phyloP scores from a whole-genome alignment of 2,888 invertebrate genomes.

The Dolomedes plantarius region DNA sequence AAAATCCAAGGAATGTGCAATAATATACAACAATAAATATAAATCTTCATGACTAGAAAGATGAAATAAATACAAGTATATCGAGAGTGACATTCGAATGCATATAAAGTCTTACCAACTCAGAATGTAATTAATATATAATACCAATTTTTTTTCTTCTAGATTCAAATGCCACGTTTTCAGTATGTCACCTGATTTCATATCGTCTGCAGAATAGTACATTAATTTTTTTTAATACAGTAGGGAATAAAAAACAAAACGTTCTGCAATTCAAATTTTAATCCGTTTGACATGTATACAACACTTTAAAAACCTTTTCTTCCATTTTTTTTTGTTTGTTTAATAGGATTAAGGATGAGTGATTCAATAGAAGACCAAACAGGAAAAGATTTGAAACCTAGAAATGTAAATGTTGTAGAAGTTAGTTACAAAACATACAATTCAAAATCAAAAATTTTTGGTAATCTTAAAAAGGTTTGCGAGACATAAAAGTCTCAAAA shows the following conservation, averaged over 20 bases:
- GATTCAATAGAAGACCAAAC: constrained; percentile 10
- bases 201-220: no score
- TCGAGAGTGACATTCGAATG: constrained; percentile 12
- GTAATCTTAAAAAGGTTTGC: no score
- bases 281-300: background rate
- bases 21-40: constrained; percentile 32
- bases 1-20: constrained; percentile 33
- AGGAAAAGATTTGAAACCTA: constrained; percentile 6
- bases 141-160: background rate
- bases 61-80: background rate
- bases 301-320: background rate
- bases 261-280: background rate
- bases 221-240: no score
- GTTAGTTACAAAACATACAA: no score
- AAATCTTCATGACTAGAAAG: constrained; percentile 40
- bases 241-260: background rate
- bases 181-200: background rate
- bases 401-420: no score
- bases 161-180: background rate
- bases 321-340: constrained; percentile 24
- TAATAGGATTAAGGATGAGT: constrained; percentile 30
- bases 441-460: no score
- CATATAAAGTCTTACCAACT: background rate
- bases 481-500: no score
- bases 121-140: background rate